Percentiles rank a stretch among this genome's conserved stretches.
phyloP scores from a whole-genome alignment of 2,113 vertebrate species.

The Poecile atricapillus region DNA sequence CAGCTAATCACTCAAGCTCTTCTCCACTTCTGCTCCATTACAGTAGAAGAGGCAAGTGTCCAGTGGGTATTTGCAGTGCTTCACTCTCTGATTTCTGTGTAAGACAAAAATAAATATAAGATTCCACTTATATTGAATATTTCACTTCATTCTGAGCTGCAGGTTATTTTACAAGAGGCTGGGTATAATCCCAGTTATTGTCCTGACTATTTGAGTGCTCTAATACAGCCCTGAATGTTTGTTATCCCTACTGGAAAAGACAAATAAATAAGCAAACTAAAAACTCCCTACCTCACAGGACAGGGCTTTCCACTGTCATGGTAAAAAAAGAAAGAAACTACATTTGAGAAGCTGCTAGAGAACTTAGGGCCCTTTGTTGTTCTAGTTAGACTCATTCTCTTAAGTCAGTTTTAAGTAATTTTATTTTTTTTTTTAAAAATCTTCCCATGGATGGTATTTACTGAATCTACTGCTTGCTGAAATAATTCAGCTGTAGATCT shows the following conservation, averaged over 20 bases:
- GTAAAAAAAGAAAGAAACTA: background rate
- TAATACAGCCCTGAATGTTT: background rate
- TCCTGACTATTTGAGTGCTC: background rate
- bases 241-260: background rate
- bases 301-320: background rate
- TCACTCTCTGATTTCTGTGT: background rate
- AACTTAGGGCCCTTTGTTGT: background rate
- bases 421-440: background rate
- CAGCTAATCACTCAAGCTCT: background rate
- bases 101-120: background rate
- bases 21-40: background rate
- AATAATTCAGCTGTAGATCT: background rate
- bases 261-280: background rate
- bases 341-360: background rate
- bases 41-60: background rate
- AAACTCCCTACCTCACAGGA: background rate
- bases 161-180: background rate
- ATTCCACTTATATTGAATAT: background rate
- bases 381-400: background rate
- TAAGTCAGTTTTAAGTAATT: background rate
- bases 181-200: background rate
- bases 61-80: background rate
- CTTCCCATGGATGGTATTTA: background rate
- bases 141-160: background rate
- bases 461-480: background rate